Base-by-base conservation (phyloP, 92 coral and sea anemone genomes). In the Diadumene lineata region DNA sequence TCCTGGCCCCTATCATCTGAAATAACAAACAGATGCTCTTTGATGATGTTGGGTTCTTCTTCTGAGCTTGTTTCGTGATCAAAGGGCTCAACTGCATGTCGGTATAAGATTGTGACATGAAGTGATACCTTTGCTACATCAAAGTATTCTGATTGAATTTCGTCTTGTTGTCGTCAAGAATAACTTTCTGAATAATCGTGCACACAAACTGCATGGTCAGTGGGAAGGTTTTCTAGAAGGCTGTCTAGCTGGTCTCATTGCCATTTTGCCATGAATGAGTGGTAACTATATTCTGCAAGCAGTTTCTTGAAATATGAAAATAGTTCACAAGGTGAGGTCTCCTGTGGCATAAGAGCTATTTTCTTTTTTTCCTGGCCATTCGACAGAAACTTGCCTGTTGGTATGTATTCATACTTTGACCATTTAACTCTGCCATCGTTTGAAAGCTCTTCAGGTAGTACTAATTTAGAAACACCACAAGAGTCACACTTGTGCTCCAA, bases 251-350 rank as follows among this genome's bases (percentile, higher is more conserved):
- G 84, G 0, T 78, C 87, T 44, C 76, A 67, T 25, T 82, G 85
- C 87, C 91, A 86, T 62, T 64, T 74, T 9, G 90, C 90, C 82
- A 75, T 80, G 29, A 86, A 82, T 2, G 91, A 78, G n/a, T 78
- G 79, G 62, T 78, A 77, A 0, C 78, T 84, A 58, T 78, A 82
- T 1, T 73, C 78, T 51, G 43, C 31, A 6, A 86, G 82, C 16
- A 82, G 87, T 18, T 10, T 64, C 16, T 71, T 48, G 31, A 86
- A 81, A 23, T 86, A 76, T 10, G 30, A 0, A 68, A 79, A 73
- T 17, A 79, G 43, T 34, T 85, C 68, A 18, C 25, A 61, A 34
- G 86, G 77, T 43, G 74, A 7, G 1, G 86, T 81, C 18, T 72
- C 13, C 34, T 86, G 69, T 16, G 73, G 46, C 7, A 85, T 79